A percentile compares a stretch with the other conserved stretches of the same genome.
These are phyloP conservation scores for Archegozetes longisetosus DNA, from an alignment of 1,140 invertebrate genomes.

Conservation along the genomic window DNA sequence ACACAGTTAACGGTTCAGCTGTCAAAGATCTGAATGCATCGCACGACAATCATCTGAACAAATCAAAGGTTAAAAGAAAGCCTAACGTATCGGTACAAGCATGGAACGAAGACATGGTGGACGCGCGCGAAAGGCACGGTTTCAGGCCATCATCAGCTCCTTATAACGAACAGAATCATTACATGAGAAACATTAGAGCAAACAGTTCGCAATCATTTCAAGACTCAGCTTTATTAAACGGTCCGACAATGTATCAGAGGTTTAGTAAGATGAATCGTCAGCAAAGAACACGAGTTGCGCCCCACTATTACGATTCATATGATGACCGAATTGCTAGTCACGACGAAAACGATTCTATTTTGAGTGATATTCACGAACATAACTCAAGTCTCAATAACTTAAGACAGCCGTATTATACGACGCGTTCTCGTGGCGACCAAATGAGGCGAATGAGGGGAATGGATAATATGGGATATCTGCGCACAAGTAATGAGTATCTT, in stretches of 20 bases:
- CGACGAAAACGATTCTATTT: neutral
- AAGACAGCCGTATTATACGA: neutral
- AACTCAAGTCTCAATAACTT: neutral
- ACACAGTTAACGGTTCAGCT: neutral
- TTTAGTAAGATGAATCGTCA: neutral
- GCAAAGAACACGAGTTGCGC: neutral
- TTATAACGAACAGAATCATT: neutral
- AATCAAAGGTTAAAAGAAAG: neutral
- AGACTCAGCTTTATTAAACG: neutral
- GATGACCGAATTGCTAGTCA: neutral
- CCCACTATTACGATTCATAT: neutral
- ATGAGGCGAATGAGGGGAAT: neutral
- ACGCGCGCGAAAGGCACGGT: neutral
- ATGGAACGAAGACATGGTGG: neutral
- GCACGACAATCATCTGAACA: neutral
- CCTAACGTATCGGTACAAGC: neutral
- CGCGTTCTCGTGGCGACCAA: neutral
- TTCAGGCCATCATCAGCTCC: neutral
- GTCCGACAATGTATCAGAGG: neutral
- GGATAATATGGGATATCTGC: neutral
- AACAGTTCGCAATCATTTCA: neutral
- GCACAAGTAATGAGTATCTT: neutral
- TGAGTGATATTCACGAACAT: neutral
- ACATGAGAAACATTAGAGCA: neutral
- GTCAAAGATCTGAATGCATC: neutral